These are phyloP conservation scores for Cataglyphis cursor DNA, from an alignment of 2,888 invertebrate species.

Conservation along the genomic window DNA sequence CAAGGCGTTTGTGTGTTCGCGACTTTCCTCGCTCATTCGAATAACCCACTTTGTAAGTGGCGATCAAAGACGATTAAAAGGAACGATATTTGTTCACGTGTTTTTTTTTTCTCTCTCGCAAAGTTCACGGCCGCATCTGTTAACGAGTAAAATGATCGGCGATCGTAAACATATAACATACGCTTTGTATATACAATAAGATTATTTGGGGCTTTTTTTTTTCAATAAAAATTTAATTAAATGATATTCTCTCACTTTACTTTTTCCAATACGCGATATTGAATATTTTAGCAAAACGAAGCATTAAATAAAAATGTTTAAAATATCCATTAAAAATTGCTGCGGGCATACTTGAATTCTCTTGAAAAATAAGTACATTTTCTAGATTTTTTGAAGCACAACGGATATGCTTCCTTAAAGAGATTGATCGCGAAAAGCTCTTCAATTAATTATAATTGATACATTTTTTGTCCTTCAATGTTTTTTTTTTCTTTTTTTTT, in stretches of 20 bases:
- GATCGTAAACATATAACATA: background rate
- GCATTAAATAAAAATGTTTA: background rate
- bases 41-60: conserved; percentile 27
- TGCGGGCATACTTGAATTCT: no score
- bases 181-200: background rate
- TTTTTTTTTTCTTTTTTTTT: background rate
- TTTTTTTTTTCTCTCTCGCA: background rate
- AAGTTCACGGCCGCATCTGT: background rate
- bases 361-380: no score
- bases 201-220: background rate
- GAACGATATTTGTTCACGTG: background rate
- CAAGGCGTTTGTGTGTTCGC: background rate
- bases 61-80: conserved; percentile 29
- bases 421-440: background rate
- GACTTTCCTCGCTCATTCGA: conserved; percentile 31
- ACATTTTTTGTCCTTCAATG: background rate
- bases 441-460: background rate
- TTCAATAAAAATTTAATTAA: background rate
- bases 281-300: background rate
- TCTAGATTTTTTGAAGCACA: no score
- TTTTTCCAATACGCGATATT: background rate
- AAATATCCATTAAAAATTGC: background rate
- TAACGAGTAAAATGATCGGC: background rate
- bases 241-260: background rate
- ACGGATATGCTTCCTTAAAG: no score